Percentiles rank a stretch among this genome's conserved stretches.
Evolutionary conservation across 2,797 vertebrate species (phyloP).

Genomic region (Buphagus erythrorhynchus): DNA sequence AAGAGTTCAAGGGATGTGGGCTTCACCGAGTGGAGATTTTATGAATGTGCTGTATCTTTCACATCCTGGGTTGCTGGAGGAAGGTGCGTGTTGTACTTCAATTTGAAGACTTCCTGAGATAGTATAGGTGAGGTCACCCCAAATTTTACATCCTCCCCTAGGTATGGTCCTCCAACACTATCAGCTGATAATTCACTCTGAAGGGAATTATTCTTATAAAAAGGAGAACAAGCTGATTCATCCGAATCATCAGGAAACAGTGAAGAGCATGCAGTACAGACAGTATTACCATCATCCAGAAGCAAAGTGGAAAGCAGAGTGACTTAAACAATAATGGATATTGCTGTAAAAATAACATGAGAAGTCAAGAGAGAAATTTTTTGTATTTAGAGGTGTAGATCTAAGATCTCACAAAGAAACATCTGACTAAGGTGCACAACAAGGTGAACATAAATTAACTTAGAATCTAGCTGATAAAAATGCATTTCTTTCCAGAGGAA

Average conservation of each 20-base stretch:
- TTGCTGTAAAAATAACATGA: background rate
- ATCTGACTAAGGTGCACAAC: background rate
- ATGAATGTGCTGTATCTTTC: rapidly evolving
- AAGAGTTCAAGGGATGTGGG: background rate
- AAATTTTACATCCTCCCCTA: background rate
- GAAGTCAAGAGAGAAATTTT: background rate
- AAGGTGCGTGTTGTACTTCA: background rate
- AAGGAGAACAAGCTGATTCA: background rate
- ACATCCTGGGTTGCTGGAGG: background rate
- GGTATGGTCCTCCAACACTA: background rate
- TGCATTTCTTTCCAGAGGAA: background rate
- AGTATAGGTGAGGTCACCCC: rapidly evolving
- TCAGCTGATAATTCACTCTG: background rate
- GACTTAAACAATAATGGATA: background rate
- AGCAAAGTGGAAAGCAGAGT: background rate
- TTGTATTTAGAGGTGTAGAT: background rate
- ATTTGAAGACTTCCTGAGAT: background rate
- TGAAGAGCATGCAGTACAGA: background rate
- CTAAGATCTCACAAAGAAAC: background rate
- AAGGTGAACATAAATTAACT: background rate
- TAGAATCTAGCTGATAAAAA: background rate
- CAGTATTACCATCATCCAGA: background rate
- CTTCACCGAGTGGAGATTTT: background rate
- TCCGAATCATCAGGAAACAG: background rate
- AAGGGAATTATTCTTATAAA: background rate